A percentile compares a stretch with the other conserved stretches of the same genome.
These are phyloP conservation scores for Amphipyra tragopoginis DNA, from an alignment of 2,888 invertebrate species.

Conservation along the genomic window DNA sequence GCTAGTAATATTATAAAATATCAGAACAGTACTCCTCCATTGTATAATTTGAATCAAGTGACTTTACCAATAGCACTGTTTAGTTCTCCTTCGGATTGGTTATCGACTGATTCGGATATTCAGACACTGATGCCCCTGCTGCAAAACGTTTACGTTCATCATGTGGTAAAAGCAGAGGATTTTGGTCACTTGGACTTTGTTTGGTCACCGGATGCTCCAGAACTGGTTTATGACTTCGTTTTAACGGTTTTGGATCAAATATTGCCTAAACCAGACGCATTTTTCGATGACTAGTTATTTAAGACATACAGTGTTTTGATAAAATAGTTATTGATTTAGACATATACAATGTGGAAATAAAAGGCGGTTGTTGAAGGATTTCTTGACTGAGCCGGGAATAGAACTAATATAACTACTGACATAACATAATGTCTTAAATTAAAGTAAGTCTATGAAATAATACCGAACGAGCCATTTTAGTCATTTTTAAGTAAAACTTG, in stretches of 20 bases:
- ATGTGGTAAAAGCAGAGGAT: slow-evolving; percentile 54
- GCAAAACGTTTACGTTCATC: slow-evolving; percentile 58
- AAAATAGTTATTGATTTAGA: no score
- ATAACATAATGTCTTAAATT: no score
- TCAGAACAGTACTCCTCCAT: slow-evolving; percentile 48
- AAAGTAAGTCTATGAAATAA: no score
- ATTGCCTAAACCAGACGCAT: background rate
- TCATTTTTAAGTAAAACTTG: no score
- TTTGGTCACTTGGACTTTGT: slow-evolving; percentile 74
- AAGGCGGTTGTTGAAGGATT: no score
- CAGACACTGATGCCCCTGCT: slow-evolving; percentile 57
- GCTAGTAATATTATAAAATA: slow-evolving; percentile 57
- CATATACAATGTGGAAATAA: no score
- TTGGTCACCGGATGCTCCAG: slow-evolving; percentile 62
- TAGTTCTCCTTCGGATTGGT: slow-evolving; percentile 67
- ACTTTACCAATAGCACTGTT: slow-evolving; percentile 66
- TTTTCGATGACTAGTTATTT: background rate
- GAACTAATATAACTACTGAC: no score
- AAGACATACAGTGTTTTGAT: no score
- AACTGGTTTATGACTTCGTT: slow-evolving; percentile 57
- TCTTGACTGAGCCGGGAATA: no score
- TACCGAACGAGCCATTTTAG: no score
- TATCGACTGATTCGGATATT: slow-evolving; percentile 63
- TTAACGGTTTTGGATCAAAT: slow-evolving; percentile 49
- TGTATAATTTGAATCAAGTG: slow-evolving; percentile 60